Conservation (phyloP, 1,140 invertebrate species). For the Oryctes rhinoceros region DNA sequence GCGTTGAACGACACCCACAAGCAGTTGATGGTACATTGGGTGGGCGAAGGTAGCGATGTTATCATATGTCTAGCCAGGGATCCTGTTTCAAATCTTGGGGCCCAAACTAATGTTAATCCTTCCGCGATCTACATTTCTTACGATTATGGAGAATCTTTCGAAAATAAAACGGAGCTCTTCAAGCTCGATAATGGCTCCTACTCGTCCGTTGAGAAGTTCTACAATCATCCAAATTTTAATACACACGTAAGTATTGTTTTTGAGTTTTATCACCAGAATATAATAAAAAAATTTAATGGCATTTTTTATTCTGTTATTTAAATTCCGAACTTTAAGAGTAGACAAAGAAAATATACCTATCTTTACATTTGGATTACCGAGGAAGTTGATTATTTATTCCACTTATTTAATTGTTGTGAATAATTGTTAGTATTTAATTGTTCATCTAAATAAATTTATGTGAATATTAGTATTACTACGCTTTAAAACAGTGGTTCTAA, state of each 20-base stretch:
- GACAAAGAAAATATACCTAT: too few relatives aligned
- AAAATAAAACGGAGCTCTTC: conserved; percentile 76
- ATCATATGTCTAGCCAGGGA: conserved; percentile 86
- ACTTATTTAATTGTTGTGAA: too few relatives aligned
- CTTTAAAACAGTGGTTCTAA: too few relatives aligned
- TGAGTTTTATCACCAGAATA: too few relatives aligned
- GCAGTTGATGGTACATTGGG: conserved; percentile 90
- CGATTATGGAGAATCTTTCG: conserved; percentile 84
- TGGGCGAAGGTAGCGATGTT: conserved; percentile 83
- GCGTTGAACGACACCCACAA: conserved; percentile 84
- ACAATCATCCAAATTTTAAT: conserved; percentile 80
- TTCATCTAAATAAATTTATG: too few relatives aligned
- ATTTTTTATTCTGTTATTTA: too few relatives aligned
- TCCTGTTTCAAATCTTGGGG: conserved; percentile 63
- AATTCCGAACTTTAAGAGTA: too few relatives aligned
- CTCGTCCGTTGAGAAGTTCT: conserved; percentile 82
- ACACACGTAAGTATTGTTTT: conserved; percentile 71
- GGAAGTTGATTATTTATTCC: too few relatives aligned
- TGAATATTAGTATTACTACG: too few relatives aligned
- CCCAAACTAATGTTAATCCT: conserved; percentile 62
- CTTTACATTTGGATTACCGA: too few relatives aligned
- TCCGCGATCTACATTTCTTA: conserved; percentile 85
- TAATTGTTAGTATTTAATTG: too few relatives aligned
- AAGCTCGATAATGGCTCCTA: conserved; percentile 66
- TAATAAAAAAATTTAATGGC: too few relatives aligned